A percentile compares a stretch with the other conserved stretches of the same genome.
These are phyloP conservation scores for Thecocarcelia acutangulata DNA, from an alignment of 2,888 invertebrate species.

Conservation along the genomic window DNA sequence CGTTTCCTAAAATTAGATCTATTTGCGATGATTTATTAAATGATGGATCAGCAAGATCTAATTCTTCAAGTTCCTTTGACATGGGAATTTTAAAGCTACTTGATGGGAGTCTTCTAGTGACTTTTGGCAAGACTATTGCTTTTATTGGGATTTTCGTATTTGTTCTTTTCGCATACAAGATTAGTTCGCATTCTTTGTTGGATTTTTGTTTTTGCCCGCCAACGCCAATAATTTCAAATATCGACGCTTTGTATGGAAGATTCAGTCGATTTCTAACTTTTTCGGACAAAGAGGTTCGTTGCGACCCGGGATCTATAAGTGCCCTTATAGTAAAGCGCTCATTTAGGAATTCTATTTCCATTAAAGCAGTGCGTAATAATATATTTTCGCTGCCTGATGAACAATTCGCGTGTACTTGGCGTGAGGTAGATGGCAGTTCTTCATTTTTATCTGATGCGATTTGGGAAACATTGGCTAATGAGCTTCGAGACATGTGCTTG, in stretches of 20 bases:
- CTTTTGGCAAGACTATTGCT: constrained; percentile 27
- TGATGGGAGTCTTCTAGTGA: constrained; percentile 11
- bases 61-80: not conserved
- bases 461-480: too few relatives aligned
- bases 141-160: constrained; percentile 6
- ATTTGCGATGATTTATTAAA: constrained; percentile 38
- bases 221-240: too few relatives aligned
- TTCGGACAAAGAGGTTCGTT: not conserved
- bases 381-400: too few relatives aligned
- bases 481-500: too few relatives aligned
- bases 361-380: not conserved
- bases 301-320: not conserved
- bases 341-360: not conserved
- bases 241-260: too few relatives aligned
- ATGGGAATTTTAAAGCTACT: constrained; percentile 1
- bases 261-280: too few relatives aligned
- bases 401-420: not conserved
- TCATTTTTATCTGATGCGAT: too few relatives aligned
- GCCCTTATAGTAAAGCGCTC: not conserved
- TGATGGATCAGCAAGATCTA: constrained; percentile 33
- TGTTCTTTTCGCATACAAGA: not conserved
- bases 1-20: constrained; percentile 34
- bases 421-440: not conserved
- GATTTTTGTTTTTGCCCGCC: too few relatives aligned
- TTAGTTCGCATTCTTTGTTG: too few relatives aligned